These are phyloP conservation scores for Yponomeuta sedellus DNA, from an alignment of 2,888 invertebrate species.

Conservation along the genomic window DNA sequence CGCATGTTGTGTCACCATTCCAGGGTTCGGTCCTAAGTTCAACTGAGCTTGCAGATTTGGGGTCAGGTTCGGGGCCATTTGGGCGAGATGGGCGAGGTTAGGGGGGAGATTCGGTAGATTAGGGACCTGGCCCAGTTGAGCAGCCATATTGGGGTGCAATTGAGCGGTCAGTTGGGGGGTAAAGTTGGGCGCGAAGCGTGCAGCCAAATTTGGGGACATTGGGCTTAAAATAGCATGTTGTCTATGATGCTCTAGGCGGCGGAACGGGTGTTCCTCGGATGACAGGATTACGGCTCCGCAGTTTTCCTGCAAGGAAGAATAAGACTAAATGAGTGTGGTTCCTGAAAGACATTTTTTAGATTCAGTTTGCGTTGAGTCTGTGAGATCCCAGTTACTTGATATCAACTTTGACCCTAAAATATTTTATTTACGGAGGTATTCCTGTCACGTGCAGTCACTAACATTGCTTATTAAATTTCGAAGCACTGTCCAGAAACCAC, in stretches of 20 bases:
- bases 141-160: conserved; percentile 68
- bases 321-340: background rate
- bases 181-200: conserved; percentile 76
- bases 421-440: too few species aligned
- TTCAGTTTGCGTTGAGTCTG: background rate
- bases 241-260: conserved; percentile 89
- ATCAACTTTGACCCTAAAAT: background rate
- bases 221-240: conserved; percentile 86
- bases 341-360: background rate
- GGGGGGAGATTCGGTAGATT: conserved; percentile 49
- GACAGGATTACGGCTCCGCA: conserved; percentile 87
- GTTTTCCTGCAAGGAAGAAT: conserved; percentile 77
- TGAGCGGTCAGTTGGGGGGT: conserved; percentile 66
- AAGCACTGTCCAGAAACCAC: too few species aligned
- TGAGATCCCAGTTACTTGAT: too few species aligned
- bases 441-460: background rate
- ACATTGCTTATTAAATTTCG: conserved; percentile 16
- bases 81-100: conserved; percentile 64
- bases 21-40: conserved; percentile 55
- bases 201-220: conserved; percentile 74
- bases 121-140: conserved; percentile 65
- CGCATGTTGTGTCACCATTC: conserved; percentile 54
- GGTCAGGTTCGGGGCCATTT: conserved; percentile 64
- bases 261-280: conserved; percentile 85
- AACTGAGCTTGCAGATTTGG: conserved; percentile 66